Percentiles rank a stretch among this genome's conserved stretches.
These are phyloP conservation scores for Casuarius casuarius DNA, from an alignment of 2,113 vertebrate genomes.

Conservation along the genomic window DNA sequence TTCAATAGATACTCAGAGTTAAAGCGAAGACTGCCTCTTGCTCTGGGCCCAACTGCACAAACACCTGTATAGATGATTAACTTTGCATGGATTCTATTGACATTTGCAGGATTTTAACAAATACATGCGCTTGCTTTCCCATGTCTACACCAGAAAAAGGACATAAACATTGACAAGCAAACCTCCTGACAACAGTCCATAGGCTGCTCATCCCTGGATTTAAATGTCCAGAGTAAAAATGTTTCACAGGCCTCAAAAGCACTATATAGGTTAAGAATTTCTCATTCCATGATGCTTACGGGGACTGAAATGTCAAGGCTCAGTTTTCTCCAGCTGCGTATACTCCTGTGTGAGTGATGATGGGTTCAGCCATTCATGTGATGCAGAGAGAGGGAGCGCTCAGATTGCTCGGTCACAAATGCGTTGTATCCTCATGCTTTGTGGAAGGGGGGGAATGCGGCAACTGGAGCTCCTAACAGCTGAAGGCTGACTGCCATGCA, in stretches of 20 bases:
- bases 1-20: neutral
- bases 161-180: neutral
- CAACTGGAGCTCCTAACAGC: neutral
- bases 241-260: neutral
- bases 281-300: neutral
- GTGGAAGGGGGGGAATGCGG: neutral
- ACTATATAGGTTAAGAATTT: neutral
- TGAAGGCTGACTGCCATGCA: neutral
- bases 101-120: neutral
- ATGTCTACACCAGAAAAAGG: neutral
- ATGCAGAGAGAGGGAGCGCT: neutral
- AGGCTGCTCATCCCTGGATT: neutral
- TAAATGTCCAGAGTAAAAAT: neutral
- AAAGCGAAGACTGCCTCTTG: neutral
- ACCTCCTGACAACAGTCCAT: neutral
- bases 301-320: neutral
- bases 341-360: neutral
- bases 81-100: neutral
- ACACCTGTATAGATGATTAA: neutral
- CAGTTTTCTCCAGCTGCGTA: neutral
- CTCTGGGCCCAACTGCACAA: neutral
- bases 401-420: neutral
- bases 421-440: constrained; percentile 21
- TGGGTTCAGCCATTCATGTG: neutral
- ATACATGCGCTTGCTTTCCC: neutral